Conservation (phyloP, 2,797 vertebrate species). For the Enteromius thamalakanensis region DNA sequence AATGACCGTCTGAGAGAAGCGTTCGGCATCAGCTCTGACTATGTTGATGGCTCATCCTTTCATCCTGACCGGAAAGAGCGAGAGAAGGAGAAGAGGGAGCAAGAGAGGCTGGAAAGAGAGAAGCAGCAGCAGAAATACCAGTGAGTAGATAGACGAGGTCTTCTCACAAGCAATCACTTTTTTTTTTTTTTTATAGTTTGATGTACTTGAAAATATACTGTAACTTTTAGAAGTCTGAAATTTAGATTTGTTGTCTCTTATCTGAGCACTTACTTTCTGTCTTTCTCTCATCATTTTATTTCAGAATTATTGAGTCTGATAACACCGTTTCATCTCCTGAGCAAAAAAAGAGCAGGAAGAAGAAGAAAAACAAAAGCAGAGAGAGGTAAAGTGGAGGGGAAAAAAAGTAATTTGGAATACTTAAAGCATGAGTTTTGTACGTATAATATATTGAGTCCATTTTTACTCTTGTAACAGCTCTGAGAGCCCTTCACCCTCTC, state of each 20-base stretch:
- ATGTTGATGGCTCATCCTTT: constrained; percentile 91
- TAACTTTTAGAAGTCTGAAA: neutral
- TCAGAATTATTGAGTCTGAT: constrained; percentile 79
- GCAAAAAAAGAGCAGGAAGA: constrained; percentile 87
- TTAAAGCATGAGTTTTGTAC: neutral
- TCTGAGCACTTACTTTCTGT: neutral
- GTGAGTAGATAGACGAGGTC: constrained; percentile 64
- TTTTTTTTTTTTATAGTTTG: neutral
- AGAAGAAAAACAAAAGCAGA: constrained; percentile 79
- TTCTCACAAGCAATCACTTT: neutral
- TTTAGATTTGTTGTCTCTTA: neutral
- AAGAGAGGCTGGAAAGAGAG: constrained; percentile 82
- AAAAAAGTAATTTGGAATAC: neutral
- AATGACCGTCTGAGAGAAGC: constrained; percentile 89
- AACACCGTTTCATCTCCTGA: constrained; percentile 82
- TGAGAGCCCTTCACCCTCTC: constrained; percentile 74
- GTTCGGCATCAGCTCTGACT: constrained; percentile 88
- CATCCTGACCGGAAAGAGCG: constrained; percentile 87
- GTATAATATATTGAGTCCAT: neutral
- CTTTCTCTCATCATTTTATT: neutral
- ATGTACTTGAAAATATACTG: neutral
- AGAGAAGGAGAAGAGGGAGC: constrained; percentile 81
- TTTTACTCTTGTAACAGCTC: constrained; percentile 67
- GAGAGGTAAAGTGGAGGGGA: constrained; percentile 69
- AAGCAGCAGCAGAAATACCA: constrained; percentile 76